These are phyloP conservation scores for Labia minor DNA, from an alignment of 2,888 invertebrate genomes.

Conservation along the genomic window DNA sequence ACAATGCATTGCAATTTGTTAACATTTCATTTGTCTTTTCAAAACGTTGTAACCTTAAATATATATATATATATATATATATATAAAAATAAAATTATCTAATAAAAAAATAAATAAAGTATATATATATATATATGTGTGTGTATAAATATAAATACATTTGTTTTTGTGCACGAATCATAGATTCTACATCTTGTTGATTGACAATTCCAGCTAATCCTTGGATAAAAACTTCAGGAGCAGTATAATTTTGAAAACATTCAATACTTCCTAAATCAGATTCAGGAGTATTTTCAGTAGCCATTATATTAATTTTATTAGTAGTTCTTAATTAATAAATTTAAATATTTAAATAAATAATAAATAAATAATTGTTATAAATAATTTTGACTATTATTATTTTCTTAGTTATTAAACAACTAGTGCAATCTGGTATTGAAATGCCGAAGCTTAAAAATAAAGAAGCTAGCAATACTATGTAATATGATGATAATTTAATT, in stretches of 20 bases:
- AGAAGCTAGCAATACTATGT: too few species aligned
- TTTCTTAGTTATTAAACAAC: too few species aligned
- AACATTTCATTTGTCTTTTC: conserved; percentile 99
- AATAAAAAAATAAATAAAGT: too few species aligned
- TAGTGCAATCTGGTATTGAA: too few species aligned
- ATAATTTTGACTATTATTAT: too few species aligned
- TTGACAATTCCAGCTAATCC: conserved; percentile 83
- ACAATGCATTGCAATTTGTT: conserved; percentile 90
- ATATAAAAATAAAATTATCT: not conserved
- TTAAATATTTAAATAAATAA: too few species aligned
- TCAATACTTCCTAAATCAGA: conserved; percentile 57
- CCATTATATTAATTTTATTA: conserved; percentile 24
- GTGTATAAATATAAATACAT: conserved; percentile 60
- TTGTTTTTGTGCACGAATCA: conserved; percentile 84
- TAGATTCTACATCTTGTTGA: conserved; percentile 78
- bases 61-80: conserved; percentile 19
- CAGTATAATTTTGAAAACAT: conserved; percentile 81
- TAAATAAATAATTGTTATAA: too few species aligned
- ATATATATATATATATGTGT: too few species aligned
- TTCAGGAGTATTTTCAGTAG: conserved; percentile 38
- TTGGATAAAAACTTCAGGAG: conserved; percentile 86
- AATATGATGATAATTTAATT: too few species aligned
- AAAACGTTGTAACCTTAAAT: conserved; percentile 78
- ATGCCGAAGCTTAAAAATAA: too few species aligned
- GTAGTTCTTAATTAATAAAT: too few species aligned